phyloP scores from a whole-genome alignment of 2,888 invertebrate species.

The Neelides folsomi region DNA sequence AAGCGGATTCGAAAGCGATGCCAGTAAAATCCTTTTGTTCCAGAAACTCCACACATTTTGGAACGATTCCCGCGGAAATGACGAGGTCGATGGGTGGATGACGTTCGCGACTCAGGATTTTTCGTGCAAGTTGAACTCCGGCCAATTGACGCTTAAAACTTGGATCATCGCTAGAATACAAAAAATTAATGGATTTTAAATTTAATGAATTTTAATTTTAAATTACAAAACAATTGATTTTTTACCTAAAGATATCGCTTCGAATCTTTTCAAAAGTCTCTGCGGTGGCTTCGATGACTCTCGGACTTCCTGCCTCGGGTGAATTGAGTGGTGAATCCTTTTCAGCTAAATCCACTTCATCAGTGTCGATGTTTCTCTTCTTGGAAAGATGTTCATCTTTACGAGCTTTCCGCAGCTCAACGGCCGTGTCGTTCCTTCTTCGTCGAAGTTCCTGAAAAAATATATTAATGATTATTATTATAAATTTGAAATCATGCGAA shows the following conservation, averaged over 20 bases:
- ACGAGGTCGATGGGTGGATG: constrained; percentile 82
- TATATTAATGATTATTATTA: not conserved
- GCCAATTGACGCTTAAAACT: no score
- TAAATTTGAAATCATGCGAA: no score
- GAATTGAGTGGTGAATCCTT: not conserved
- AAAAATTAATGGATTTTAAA: not conserved
- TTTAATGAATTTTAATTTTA: no score
- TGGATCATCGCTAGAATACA: constrained; percentile 15
- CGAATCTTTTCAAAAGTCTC: no score
- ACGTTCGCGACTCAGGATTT: constrained; percentile 72
- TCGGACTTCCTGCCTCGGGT: no score
- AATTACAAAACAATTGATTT: no score
- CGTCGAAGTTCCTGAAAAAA: constrained; percentile 64
- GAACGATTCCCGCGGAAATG: constrained; percentile 70
- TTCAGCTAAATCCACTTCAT: constrained; percentile 44
- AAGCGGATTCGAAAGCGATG: constrained; percentile 88
- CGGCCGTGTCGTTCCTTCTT: constrained; percentile 72
- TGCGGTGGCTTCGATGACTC: no score
- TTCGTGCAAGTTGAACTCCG: constrained; percentile 69
- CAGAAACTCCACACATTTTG: constrained; percentile 65
- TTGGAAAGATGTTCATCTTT: constrained; percentile 90
- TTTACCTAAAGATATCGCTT: no score
- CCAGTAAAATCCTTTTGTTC: constrained; percentile 44
- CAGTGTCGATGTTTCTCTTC: constrained; percentile 61
- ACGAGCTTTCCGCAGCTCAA: constrained; percentile 81